A percentile compares a stretch with the other conserved stretches of the same genome.
phyloP scores from a whole-genome alignment of 2,797 vertebrate genomes.

The Anomalospiza imberbis region DNA sequence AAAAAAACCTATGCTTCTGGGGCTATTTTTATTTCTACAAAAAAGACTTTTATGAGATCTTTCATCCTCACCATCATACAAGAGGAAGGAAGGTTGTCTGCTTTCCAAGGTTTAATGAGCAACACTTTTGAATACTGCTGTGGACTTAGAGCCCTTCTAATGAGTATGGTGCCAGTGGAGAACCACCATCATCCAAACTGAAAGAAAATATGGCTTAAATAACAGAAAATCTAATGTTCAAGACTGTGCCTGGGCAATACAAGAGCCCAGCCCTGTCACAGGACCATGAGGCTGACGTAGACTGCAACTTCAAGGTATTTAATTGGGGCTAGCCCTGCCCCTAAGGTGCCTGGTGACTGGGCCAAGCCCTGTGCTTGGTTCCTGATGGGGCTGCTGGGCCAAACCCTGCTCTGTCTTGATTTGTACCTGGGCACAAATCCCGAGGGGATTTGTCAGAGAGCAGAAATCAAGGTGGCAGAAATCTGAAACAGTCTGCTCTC shows the following conservation, averaged over 20 bases:
- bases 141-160: not conserved
- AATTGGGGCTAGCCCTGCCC: not conserved
- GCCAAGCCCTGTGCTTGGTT: not conserved
- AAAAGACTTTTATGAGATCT: not conserved
- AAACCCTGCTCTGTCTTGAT: not conserved
- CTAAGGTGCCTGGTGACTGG: not conserved
- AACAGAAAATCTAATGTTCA: not conserved
- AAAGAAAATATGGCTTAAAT: not conserved
- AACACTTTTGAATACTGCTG: not conserved
- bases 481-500: not conserved
- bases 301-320: not conserved
- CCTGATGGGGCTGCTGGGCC: not conserved
- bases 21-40: not conserved
- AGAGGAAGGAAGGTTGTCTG: slow-evolving; percentile 10
- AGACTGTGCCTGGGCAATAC: not conserved
- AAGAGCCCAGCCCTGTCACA: not conserved
- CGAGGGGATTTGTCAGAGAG: not conserved
- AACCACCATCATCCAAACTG: accelerated
- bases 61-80: not conserved
- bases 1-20: not conserved
- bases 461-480: not conserved
- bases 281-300: not conserved
- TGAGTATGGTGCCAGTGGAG: not conserved
- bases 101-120: slow-evolving; percentile 29
- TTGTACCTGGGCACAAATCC: not conserved